Conservation (phyloP, 2,113 vertebrate genomes). For the Dicaeum eximium region DNA sequence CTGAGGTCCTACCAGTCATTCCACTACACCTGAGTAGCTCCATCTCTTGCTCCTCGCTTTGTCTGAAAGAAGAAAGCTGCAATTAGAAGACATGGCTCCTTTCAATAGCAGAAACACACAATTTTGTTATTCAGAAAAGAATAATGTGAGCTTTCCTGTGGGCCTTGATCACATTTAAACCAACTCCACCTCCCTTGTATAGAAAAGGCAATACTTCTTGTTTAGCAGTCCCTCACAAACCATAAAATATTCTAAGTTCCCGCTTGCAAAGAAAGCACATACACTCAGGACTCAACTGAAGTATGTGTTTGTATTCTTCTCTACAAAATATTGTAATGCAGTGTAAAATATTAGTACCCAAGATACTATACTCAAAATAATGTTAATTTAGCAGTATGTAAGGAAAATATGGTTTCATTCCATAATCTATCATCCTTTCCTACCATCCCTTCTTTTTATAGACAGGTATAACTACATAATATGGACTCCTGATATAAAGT, state of each 20-base stretch:
- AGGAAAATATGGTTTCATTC: background rate
- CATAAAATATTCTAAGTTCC: background rate
- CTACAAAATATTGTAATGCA: background rate
- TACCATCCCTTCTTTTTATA: background rate
- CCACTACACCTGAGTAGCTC: background rate
- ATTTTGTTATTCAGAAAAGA: background rate
- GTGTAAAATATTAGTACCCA: background rate
- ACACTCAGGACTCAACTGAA: background rate
- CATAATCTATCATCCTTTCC: background rate
- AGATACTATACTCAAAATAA: background rate
- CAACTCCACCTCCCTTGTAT: background rate
- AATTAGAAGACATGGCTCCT: background rate
- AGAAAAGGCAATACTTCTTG: background rate
- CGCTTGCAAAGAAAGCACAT: background rate
- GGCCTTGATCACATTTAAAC: background rate
- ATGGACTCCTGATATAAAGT: background rate
- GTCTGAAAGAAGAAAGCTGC: background rate
- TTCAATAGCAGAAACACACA: background rate
- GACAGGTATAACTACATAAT: background rate
- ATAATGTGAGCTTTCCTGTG: fast-evolving
- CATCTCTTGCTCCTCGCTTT: background rate
- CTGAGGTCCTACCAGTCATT: background rate
- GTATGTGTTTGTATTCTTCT: background rate
- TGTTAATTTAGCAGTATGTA: background rate
- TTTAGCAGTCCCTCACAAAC: background rate